A percentile compares a stretch with the other conserved stretches of the same genome.
Evolutionary conservation across 1,140 invertebrate species (phyloP).

Genomic region (Drosophila ohnishii): DNA sequence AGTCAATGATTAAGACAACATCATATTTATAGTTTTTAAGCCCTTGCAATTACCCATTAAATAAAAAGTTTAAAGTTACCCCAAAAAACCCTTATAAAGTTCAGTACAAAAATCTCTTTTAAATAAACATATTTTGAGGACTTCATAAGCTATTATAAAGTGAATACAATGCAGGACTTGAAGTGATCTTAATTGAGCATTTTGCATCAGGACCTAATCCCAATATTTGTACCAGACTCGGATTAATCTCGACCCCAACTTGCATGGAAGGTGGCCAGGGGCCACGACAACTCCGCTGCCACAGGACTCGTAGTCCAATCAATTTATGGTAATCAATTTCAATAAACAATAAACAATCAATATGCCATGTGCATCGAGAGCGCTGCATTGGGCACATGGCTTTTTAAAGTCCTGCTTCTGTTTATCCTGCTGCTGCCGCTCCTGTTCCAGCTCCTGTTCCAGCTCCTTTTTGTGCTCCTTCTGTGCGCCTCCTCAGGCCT

Average conservation of each 20-base stretch:
- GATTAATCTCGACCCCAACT: not conserved
- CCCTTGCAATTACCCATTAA: no score
- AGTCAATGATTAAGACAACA: not conserved
- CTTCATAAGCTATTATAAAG: not conserved
- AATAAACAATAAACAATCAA: constrained; percentile 76
- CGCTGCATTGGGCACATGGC: constrained; percentile 31
- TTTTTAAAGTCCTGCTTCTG: constrained; percentile 36
- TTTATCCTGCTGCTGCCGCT: constrained; percentile 6
- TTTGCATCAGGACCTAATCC: not conserved
- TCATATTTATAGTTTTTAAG: not conserved
- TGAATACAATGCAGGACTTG: not conserved
- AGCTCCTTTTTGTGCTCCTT: constrained; percentile 9
- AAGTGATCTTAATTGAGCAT: constrained; percentile 1
- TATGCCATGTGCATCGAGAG: constrained; percentile 64
- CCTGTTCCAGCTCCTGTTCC: constrained; percentile 6
- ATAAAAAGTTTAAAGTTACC: no score
- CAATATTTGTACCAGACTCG: not conserved
- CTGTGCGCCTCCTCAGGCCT: constrained; percentile 37
- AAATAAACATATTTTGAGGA: no score
- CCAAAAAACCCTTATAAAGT: no score
- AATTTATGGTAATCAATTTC: constrained; percentile 77
- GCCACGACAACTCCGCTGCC: constrained; percentile 14
- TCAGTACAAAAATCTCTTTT: no score
- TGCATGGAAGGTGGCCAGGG: not conserved
- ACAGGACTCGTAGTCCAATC: constrained; percentile 51